Base-by-base conservation (phyloP, 2,888 invertebrate species). In the Protula sp. region DNA sequence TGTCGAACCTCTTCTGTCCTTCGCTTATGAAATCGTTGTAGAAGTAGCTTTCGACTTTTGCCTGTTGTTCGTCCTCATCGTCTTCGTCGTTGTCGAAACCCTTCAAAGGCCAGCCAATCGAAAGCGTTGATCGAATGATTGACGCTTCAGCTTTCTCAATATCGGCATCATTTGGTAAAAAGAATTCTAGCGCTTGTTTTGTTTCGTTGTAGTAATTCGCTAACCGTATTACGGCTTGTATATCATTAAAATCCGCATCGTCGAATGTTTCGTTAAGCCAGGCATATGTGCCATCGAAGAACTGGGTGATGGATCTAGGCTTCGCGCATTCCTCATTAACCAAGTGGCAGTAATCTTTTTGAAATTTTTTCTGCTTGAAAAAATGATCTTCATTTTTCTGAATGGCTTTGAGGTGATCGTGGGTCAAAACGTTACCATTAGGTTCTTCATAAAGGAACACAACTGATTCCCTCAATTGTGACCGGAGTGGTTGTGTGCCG, bases 341-440 rank as follows among this genome's bases (percentile, higher is more conserved):
- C 19, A 9, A 14, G 38, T 38, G 29, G 30, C 60, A 60, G 48
- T 45, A 60, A 3, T 47, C 57, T n/a, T 2, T 47, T 28, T 53
- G 57, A 30, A 53, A 57, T 9, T 60, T 48, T 1, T 52, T 30
- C 3, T 53, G 30, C 47, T 47, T 47, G 47, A 38, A 47, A 45
- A 60, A 57, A 28, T 53, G 30, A 24, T 68, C 60, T 58, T 74
- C 72, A 2, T 72, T 64, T 2, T 57, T 47, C 47, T 67, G 53
- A 19, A 74, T 73, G 27, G 47, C 47, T 50, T 67, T 50, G 3
- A 74, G 60, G 45, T 68, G 68, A 2, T 60, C 54, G 54, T 64
- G 61, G 0, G 71, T 72, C 53, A 73, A 71, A 5, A 74, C 62
- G 52, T 73, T 74, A 38, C 65, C 68, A 1, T 60, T 62, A 14